Evolutionary conservation across 2,888 invertebrate genomes (phyloP), one percentile per base, ranked within the genome.

Genomic region (Pemphredon lugubris): DNA sequence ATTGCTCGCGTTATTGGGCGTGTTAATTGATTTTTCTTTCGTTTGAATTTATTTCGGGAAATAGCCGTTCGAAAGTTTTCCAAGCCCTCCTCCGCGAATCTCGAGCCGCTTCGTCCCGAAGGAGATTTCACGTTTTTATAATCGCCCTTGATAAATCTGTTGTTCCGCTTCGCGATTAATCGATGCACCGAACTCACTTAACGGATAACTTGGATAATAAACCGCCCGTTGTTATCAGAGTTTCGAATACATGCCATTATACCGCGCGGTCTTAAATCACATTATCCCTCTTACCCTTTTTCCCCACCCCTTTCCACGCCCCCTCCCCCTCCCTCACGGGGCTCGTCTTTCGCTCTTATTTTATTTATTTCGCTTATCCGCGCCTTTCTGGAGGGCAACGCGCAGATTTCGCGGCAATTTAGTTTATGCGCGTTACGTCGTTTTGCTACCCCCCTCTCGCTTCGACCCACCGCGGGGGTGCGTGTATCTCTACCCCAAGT

Each of bases 351-450:
- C 66, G 55, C 55, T 74, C 81, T 81, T 85, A 84, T 79, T 81
- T 81, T 78, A 79, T 85, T 85, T 83, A 83, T 85, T 83, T 84
- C 84, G 81, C 75, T 77, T 79, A 79, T 66, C 61, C 71, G 75
- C 70, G 65, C 71, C 71, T 67, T 77, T 73, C 66, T 66, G 69
- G 70, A 67, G 55, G 55, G 65, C 65, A n/a, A n/a, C 75, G 68
- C 73, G 63, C 82, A 83, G 83, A 86, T 86, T 86, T 86, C 75
- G 84, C 86, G 84, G 86, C 85, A 86, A 86, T 86, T 86, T 85
- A 85, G 82, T 83, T 84, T 83, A 84, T 79, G 77, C 82, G 81
- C 79, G 81, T 85, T 85, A 84, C 82, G 80, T 83, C 83, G 82
- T 80, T 84, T 83, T 77, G n/a, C n/a, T n/a, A n/a, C 78, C 82